These are phyloP conservation scores for Enteromius unitaeniatus DNA, from an alignment of 2,797 vertebrate species.

Conservation along the genomic window DNA sequence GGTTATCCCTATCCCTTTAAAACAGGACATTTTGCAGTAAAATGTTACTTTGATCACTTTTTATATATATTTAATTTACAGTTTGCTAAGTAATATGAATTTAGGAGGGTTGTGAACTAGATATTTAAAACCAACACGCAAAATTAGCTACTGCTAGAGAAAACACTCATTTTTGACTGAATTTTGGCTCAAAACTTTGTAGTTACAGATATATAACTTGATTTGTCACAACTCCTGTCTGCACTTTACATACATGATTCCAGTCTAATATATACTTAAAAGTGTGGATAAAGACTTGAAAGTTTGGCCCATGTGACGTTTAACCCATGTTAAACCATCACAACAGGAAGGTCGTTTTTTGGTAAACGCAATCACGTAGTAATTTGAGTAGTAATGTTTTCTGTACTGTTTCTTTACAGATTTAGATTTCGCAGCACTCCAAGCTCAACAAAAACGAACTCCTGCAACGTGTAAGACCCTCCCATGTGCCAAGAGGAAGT, in stretches of 20 bases:
- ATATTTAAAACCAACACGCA: not conserved
- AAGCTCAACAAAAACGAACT: not conserved
- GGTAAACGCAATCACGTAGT: not conserved
- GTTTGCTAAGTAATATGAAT: not conserved
- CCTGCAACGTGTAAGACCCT: slow-evolving; percentile 35
- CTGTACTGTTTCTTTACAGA: not conserved
- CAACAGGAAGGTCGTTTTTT: not conserved
- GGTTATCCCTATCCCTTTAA: not conserved
- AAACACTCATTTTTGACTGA: not conserved
- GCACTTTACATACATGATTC: not conserved
- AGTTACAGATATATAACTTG: not conserved
- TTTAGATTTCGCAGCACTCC: not conserved
- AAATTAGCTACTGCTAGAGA: not conserved
- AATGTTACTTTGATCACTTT: not conserved
- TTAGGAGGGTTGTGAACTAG: not conserved
- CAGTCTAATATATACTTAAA: not conserved
- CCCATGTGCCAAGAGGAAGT: slow-evolving; percentile 45
- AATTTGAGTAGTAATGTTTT: not conserved
- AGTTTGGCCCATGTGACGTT: not conserved
- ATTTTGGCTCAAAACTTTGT: not conserved
- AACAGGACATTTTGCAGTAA: not conserved
- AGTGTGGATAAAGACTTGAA: not conserved
- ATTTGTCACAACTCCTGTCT: not conserved
- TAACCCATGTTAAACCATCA: not conserved
- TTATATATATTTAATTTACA: too few species aligned